phyloP scores from a whole-genome alignment of 2,888 invertebrate species.

The Zonitis immaculata region DNA sequence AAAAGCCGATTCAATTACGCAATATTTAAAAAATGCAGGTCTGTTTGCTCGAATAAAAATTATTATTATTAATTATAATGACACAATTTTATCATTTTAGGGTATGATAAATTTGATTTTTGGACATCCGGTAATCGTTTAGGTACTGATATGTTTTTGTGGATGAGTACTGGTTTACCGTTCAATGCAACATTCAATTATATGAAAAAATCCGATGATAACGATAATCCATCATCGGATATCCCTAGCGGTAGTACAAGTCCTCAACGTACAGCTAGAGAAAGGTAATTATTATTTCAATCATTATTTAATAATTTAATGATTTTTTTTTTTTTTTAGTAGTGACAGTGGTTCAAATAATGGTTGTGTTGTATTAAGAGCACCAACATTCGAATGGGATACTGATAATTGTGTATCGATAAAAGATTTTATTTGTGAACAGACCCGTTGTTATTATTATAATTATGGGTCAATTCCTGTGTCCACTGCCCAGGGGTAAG shows the following conservation, averaged over 20 bases:
- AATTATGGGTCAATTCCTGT: conserved; percentile 88
- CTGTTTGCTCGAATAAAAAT: too few species aligned
- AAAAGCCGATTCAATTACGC: conserved; percentile 79
- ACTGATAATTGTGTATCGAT: conserved; percentile 76
- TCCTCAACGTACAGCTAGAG: conserved; percentile 72
- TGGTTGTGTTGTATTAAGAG: conserved; percentile 74
- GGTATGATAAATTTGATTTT: conserved; percentile 76
- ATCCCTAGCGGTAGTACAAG: conserved; percentile 70
- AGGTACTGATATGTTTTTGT: conserved; percentile 81
- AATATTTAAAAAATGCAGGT: conserved; percentile 78
- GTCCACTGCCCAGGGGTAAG: conserved; percentile 89
- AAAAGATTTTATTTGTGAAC: conserved; percentile 87
- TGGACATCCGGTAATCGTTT: conserved; percentile 87
- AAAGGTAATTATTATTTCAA: conserved; percentile 53
- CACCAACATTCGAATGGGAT: conserved; percentile 76
- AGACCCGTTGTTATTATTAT: conserved; percentile 86
- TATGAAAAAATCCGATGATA: conserved; percentile 55
- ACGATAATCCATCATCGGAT: conserved; percentile 41
- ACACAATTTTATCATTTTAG: conserved; percentile 40
- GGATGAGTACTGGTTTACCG: conserved; percentile 85
- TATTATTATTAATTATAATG: too few species aligned
- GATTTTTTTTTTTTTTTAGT: conserved; percentile 27
- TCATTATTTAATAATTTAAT: neutral
- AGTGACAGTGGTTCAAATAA: conserved; percentile 60
- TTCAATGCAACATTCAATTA: conserved; percentile 87